A percentile compares a stretch with the other conserved stretches of the same genome.
Conservation (phyloP, 2,888 invertebrate genomes). For the Erpobdella octoculata region DNA sequence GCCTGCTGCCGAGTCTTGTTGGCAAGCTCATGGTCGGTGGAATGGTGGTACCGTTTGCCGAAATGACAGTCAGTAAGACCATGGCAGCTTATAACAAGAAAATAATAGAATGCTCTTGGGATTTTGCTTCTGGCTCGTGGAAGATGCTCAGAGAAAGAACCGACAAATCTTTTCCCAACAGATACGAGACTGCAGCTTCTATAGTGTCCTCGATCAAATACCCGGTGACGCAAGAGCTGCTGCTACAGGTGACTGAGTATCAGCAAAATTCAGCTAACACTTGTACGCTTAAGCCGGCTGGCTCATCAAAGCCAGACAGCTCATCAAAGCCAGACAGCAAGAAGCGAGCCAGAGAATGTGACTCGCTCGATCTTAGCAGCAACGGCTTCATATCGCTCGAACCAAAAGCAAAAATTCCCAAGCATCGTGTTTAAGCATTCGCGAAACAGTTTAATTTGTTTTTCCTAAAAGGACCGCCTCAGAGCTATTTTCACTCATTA, state of each 20-base stretch:
- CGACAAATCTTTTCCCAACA: slow-evolving; percentile 93
- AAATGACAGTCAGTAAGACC: slow-evolving; percentile 49
- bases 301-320: no score
- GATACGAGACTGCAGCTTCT: slow-evolving; percentile 74
- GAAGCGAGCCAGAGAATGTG: no score
- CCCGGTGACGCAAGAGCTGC: slow-evolving; percentile 75
- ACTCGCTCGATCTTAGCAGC: no score
- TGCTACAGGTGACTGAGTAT: slow-evolving; percentile 59
- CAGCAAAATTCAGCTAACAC: no score
- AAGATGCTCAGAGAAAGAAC: slow-evolving; percentile 86
- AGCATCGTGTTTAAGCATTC: no score
- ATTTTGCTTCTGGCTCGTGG: slow-evolving; percentile 67
- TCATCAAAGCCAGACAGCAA: no score
- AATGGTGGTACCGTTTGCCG: slow-evolving; percentile 34
- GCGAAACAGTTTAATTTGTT: no score
- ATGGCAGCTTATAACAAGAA: slow-evolving; percentile 67
- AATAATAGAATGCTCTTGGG: slow-evolving; percentile 87
- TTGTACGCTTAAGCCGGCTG: no score
- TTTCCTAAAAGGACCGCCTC: no score
- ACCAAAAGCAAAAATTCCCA: no score
- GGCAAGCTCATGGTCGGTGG: slow-evolving; percentile 71
- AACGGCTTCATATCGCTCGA: no score
- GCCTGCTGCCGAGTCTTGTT: slow-evolving; percentile 50
- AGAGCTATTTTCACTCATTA: no score
- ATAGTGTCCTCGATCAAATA: slow-evolving; percentile 72